Percentiles rank a stretch among this genome's conserved stretches.
Evolutionary conservation across 2,888 invertebrate species (phyloP).

Genomic region (Oithona nana): DNA sequence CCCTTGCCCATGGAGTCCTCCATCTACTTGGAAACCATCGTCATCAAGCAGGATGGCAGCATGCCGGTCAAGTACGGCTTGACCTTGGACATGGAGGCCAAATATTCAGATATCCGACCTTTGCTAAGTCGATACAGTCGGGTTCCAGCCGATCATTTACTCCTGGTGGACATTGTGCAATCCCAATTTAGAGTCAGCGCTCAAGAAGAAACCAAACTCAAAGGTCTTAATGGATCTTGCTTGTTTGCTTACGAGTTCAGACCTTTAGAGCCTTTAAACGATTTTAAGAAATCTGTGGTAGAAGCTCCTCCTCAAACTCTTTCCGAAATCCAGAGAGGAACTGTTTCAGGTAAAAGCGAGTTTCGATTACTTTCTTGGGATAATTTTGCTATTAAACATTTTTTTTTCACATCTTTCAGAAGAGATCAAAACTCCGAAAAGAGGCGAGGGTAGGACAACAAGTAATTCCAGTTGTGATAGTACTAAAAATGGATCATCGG

Average conservation of each 20-base stretch:
- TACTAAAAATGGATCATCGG: not conserved
- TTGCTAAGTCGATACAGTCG: constrained; percentile 34
- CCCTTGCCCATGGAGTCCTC: constrained; percentile 78
- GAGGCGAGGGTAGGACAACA: not conserved
- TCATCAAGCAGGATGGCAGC: constrained; percentile 56
- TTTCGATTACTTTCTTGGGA: too few species aligned
- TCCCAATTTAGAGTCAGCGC: constrained; percentile 19
- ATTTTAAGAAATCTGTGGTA: not conserved
- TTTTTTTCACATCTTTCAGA: too few species aligned
- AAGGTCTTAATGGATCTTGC: constrained; percentile 27
- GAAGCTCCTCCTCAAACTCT: constrained; percentile 25
- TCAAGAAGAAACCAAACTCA: constrained; percentile 30
- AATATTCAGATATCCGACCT: constrained; percentile 52
- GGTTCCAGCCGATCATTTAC: constrained; percentile 23
- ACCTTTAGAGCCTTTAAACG: not conserved
- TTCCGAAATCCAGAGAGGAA: constrained; percentile 26
- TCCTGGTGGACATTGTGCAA: constrained; percentile 23
- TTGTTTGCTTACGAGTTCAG: constrained; percentile 47
- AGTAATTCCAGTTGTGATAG: not conserved
- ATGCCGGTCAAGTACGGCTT: constrained; percentile 67
- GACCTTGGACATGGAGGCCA: constrained; percentile 59
- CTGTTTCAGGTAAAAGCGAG: not conserved
- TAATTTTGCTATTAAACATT: too few species aligned
- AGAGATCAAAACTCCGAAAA: not conserved
- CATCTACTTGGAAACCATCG: constrained; percentile 46